phyloP scores from a whole-genome alignment of 2,888 invertebrate genomes.

The Cephalotes varians region DNA sequence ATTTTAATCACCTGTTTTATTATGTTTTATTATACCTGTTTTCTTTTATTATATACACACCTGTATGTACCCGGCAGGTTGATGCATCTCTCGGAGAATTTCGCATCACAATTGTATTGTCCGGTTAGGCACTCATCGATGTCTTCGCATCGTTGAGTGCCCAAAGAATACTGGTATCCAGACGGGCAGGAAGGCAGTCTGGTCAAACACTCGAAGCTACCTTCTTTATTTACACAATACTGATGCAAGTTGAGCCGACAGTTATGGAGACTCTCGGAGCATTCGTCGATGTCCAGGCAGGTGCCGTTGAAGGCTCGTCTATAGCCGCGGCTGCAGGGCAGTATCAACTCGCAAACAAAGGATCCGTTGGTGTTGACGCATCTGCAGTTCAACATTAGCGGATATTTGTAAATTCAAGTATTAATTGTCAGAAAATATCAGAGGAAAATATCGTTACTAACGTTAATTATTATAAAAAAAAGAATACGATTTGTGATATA shows the following conservation, averaged over 20 bases:
- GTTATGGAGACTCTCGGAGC: conserved; percentile 86
- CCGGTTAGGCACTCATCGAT: conserved; percentile 87
- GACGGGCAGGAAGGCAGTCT: conserved; percentile 79
- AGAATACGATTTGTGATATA: conserved; percentile 68
- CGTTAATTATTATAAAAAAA: not conserved
- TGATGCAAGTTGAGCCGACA: conserved; percentile 77
- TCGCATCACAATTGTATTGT: conserved; percentile 83
- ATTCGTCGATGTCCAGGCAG: conserved; percentile 91
- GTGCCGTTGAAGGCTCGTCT: conserved; percentile 86
- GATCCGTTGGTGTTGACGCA: conserved; percentile 81
- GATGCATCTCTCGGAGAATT: conserved; percentile 85
- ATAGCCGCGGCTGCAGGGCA: conserved; percentile 77
- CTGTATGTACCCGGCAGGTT: conserved; percentile 87
- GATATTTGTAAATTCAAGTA: not conserved
- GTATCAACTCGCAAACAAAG: conserved; percentile 76
- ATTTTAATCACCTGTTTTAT: too few relatives aligned
- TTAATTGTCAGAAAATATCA: not conserved
- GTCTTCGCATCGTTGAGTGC: conserved; percentile 84
- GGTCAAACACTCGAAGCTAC: conserved; percentile 85
- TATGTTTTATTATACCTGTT: too few relatives aligned
- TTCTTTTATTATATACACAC: too few relatives aligned
- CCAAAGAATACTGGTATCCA: conserved; percentile 80
- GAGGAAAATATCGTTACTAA: not conserved
- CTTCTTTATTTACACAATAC: conserved; percentile 86
- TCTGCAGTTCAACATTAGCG: not conserved